Percentiles rank a stretch among this genome's conserved stretches.
Evolutionary conservation across 2,113 vertebrate genomes (phyloP).

Genomic region (Eublepharis macularius): DNA sequence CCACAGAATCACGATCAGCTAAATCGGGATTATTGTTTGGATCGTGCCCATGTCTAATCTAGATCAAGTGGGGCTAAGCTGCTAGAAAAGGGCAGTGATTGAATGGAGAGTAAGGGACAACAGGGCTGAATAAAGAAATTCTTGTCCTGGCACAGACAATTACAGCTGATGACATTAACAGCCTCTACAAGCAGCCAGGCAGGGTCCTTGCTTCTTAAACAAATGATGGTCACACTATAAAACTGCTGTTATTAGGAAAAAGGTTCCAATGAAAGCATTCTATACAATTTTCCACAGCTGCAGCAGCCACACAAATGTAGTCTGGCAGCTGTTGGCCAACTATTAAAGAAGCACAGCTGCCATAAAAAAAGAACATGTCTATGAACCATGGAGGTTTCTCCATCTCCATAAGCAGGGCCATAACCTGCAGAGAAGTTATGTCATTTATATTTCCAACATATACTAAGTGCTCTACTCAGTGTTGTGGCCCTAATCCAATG

Average conservation of each 20-base stretch:
- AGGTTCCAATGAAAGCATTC: not conserved
- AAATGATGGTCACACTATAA: not conserved
- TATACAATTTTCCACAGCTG: not conserved
- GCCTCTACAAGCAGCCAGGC: not conserved
- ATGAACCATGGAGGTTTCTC: not conserved
- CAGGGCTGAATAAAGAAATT: not conserved
- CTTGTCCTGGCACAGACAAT: not conserved
- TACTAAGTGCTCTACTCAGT: accelerated
- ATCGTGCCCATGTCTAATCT: too few species aligned
- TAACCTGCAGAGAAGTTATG: not conserved
- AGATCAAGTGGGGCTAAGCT: not conserved
- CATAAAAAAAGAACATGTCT: not conserved
- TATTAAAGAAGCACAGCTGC: not conserved
- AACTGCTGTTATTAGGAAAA: not conserved
- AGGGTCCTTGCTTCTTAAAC: not conserved
- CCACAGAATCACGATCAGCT: too few species aligned
- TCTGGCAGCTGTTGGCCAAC: not conserved
- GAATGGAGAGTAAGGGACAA: too few species aligned
- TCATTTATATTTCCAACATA: not conserved
- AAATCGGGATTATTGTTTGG: too few species aligned
- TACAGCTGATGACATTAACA: not conserved
- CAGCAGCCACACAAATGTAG: not conserved
- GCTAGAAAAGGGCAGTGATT: not conserved
- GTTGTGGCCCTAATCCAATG: too few species aligned
- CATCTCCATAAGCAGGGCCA: not conserved